phyloP scores from a whole-genome alignment of 1,140 invertebrate species.

The Penaeus chinensis region DNA sequence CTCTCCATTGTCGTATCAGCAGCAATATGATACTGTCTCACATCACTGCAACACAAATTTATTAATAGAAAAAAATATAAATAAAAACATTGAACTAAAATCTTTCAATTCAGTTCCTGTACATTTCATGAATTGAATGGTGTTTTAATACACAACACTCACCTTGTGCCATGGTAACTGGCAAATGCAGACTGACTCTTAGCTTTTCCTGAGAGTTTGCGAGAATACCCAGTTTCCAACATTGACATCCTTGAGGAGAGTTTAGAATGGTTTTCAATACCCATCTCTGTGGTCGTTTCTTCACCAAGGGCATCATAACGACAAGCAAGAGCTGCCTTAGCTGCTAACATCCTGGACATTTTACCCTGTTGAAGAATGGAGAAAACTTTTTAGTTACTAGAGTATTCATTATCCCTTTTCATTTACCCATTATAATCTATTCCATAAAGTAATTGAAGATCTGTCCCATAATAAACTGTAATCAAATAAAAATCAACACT shows the following conservation, averaged over 20 bases:
- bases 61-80: not conserved
- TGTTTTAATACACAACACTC: conserved; percentile 29
- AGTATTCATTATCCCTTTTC: too few relatives aligned
- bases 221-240: conserved; percentile 87
- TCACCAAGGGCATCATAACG: conserved; percentile 97
- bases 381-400: conserved; percentile 4
- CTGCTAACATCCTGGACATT: conserved; percentile 96
- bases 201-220: conserved; percentile 83
- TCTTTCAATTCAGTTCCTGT: conserved; percentile 11
- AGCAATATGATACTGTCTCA: conserved; percentile 69
- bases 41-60: conserved; percentile 67
- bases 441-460: too few relatives aligned
- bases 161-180: conserved; percentile 85
- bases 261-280: conserved; percentile 87
- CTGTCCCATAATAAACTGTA: conserved; percentile 4
- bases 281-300: conserved; percentile 81
- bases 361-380: conserved; percentile 69
- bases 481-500: not conserved
- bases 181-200: conserved; percentile 89
- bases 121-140: not conserved
- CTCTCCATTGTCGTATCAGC: conserved; percentile 70
- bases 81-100: not conserved
- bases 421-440: too few relatives aligned
- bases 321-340: conserved; percentile 92
- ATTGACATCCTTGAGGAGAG: conserved; percentile 82